These are phyloP conservation scores for Chaetorhynchus papuensis DNA, from an alignment of 2,113 vertebrate species.

Conservation along the genomic window DNA sequence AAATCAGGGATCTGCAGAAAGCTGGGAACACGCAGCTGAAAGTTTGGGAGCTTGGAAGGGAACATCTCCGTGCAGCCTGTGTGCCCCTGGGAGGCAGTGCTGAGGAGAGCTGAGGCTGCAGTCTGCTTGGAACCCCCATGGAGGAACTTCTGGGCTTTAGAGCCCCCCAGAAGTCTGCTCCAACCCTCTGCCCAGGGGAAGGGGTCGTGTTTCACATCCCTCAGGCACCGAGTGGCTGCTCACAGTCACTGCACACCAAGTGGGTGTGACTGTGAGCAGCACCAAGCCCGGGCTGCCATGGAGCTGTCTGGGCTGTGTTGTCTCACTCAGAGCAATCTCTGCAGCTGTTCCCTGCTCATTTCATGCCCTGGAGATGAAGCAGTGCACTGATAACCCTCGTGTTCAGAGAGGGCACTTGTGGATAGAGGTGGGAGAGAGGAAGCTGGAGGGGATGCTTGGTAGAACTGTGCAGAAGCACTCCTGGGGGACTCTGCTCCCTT, in stretches of 20 bases:
- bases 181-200: background rate
- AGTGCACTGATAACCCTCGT: rapidly evolving
- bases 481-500: background rate
- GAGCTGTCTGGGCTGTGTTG: background rate
- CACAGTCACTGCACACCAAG: background rate
- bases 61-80: background rate
- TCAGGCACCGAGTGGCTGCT: background rate
- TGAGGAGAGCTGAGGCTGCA: background rate
- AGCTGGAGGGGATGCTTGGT: background rate
- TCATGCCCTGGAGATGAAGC: background rate
- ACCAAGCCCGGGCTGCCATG: background rate
- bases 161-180: background rate
- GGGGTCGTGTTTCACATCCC: background rate
- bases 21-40: background rate
- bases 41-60: background rate
- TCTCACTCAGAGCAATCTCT: background rate
- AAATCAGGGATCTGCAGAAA: background rate
- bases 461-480: background rate
- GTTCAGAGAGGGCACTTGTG: background rate
- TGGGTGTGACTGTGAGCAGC: background rate
- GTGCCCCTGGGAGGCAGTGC: background rate
- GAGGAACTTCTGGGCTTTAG: background rate
- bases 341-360: background rate
- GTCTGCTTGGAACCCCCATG: background rate
- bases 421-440: background rate